Base-by-base conservation (phyloP, 2,113 vertebrate genomes). In the Psammodynastes pulverulentus region DNA sequence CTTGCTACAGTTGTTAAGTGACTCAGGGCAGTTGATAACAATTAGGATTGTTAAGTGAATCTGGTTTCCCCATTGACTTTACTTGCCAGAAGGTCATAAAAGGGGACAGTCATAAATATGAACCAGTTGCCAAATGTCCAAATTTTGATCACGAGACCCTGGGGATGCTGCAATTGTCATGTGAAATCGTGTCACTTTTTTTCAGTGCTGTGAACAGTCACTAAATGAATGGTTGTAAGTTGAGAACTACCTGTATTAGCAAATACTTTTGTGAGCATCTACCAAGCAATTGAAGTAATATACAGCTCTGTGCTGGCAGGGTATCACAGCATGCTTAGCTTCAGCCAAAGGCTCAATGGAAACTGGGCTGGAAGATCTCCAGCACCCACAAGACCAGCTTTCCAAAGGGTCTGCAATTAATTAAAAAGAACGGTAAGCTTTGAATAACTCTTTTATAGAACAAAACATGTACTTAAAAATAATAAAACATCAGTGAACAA, bases 391-490 rank as follows among this genome's bases (percentile, higher is more conserved):
- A 88, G 93, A 95, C 95, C 94, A 9, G 48, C 96, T 67, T 87
- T 96, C 96, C 93, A 93, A 95, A 87, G 0, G 46, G 94, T 89
- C 97, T 98, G 97, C 91, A 94, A 95, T 94, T 97, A 96, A 97
- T 98, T 97, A 98, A 94, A 95, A 89, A 92, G 5, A 89, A 92
- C 95, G 93, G 94, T 86, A 86, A 96, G 94, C 23, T 86, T 94
- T 98, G 97, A 98, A 98, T 97, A 95, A 97, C 96, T 84, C 95
- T 94, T 97, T 97, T 98, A 97, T 97, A 96, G 95, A 95, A 93
- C 93, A 95, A 94, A 94, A 95, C 95, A 88, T 91, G 24, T 92
- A 29, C 91, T 90, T 93, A 94, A 96, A 84, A 96, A 93, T 12
- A 85, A 85, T 46, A 87, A 79, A 79, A 87, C 5, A 91, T 94